Percentiles rank a stretch among this genome's conserved stretches.
Evolutionary conservation across 2,797 vertebrate species (phyloP).

Genomic region (Carcharodon carcharias): DNA sequence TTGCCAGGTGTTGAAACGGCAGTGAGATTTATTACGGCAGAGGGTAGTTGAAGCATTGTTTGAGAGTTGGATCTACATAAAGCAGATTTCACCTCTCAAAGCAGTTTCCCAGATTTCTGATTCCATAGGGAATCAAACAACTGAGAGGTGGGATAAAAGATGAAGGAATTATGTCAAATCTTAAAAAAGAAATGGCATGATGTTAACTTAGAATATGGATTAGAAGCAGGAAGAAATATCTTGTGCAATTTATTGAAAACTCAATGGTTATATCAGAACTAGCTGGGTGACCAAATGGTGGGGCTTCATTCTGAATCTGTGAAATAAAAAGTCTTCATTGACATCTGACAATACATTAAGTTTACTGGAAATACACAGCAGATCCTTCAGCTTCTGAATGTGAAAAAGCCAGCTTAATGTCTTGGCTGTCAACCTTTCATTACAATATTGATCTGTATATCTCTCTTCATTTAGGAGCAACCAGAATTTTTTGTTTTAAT

Average conservation of each 20-base stretch:
- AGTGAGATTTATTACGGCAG: background rate
- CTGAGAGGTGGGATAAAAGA: background rate
- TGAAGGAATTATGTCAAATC: background rate
- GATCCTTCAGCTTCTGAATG: background rate
- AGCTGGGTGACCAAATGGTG: background rate
- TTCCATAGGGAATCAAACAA: background rate
- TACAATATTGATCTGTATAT: background rate
- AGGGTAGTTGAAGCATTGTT: background rate
- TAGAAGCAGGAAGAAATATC: background rate
- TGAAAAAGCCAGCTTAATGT: background rate
- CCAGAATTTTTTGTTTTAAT: background rate
- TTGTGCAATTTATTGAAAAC: background rate
- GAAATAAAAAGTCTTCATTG: background rate
- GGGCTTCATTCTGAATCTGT: background rate
- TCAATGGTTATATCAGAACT: background rate
- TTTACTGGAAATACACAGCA: background rate
- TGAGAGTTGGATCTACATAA: background rate
- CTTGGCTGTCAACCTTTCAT: background rate
- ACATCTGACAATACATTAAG: background rate
- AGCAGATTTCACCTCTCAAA: background rate
- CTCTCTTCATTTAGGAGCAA: background rate
- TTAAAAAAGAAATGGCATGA: background rate
- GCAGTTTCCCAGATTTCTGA: background rate
- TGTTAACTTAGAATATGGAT: background rate
- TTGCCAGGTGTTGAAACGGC: background rate